Evolutionary conservation across 2,888 invertebrate species (phyloP).

Genomic region (Galerucella calmariensis): DNA sequence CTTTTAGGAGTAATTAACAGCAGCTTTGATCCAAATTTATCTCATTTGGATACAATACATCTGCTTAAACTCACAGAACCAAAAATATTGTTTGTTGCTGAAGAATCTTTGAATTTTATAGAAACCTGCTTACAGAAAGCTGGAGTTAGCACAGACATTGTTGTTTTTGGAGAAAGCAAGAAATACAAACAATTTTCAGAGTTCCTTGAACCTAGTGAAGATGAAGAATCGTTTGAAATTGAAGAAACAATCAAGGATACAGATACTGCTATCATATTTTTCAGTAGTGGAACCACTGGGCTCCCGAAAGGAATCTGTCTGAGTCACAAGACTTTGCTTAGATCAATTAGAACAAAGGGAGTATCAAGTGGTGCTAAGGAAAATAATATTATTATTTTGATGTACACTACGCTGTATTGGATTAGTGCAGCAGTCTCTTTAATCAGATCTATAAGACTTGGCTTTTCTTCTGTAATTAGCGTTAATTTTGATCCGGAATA

Average conservation of each 20-base stretch:
- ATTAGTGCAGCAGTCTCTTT: conserved; percentile 19
- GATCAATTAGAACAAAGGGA: neutral
- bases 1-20: conserved; percentile 62
- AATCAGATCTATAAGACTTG: conserved; percentile 15
- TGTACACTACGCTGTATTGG: conserved; percentile 37
- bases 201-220: conserved; percentile 39
- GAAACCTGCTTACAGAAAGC: conserved; percentile 42
- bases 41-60: too few species aligned
- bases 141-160: conserved; percentile 45
- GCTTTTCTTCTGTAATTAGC: conserved; percentile 28
- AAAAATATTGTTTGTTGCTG: conserved; percentile 42
- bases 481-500: conserved; percentile 32
- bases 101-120: conserved; percentile 39
- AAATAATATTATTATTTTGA: neutral
- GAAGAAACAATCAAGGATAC: conserved; percentile 34
- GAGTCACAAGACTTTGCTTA: conserved; percentile 37
- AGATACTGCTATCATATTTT: conserved; percentile 52
- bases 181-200: conserved; percentile 38
- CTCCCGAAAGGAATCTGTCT: conserved; percentile 55
- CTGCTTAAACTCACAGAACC: conserved; percentile 43
- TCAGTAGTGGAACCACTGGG: conserved; percentile 58
- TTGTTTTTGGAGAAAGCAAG: conserved; percentile 55
- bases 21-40: conserved; percentile 54
- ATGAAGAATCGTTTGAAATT: conserved; percentile 50
- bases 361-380: neutral